Evolutionary conservation across 2,797 vertebrate species (phyloP).

Genomic region (Todus mexicanus): DNA sequence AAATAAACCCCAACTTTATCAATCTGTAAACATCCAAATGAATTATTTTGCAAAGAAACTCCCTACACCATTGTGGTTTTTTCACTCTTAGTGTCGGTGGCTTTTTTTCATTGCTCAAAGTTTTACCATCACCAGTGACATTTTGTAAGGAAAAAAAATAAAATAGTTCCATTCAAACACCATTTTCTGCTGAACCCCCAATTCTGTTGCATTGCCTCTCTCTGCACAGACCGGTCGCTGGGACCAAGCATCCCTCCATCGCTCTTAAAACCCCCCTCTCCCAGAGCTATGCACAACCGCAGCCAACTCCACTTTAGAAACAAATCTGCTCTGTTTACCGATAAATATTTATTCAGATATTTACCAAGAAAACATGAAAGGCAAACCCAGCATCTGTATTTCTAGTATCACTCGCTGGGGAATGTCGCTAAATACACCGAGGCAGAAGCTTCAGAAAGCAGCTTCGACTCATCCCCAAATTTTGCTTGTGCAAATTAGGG

Average conservation of each 20-base stretch:
- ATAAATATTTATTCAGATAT: slow-evolving; percentile 45
- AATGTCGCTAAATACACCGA: background rate
- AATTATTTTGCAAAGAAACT: background rate
- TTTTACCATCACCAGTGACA: background rate
- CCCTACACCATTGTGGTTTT: background rate
- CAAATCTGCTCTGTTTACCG: slow-evolving; percentile 28
- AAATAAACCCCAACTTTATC: background rate
- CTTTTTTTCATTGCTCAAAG: background rate
- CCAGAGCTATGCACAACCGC: background rate
- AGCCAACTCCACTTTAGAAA: background rate
- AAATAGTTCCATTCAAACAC: background rate
- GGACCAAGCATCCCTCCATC: background rate
- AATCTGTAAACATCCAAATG: background rate
- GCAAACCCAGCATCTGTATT: slow-evolving; percentile 13
- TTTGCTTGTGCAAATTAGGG: background rate
- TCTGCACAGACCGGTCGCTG: background rate
- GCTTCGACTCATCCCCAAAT: background rate
- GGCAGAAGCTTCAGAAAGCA: background rate
- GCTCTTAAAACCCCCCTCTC: background rate
- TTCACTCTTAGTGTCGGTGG: background rate
- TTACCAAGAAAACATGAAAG: slow-evolving; percentile 40
- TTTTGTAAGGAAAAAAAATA: background rate
- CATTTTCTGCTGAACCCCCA: background rate
- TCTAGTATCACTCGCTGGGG: background rate
- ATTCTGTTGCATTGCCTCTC: background rate